phyloP scores from a whole-genome alignment of 2,888 invertebrate genomes.

The Noctua comes region DNA sequence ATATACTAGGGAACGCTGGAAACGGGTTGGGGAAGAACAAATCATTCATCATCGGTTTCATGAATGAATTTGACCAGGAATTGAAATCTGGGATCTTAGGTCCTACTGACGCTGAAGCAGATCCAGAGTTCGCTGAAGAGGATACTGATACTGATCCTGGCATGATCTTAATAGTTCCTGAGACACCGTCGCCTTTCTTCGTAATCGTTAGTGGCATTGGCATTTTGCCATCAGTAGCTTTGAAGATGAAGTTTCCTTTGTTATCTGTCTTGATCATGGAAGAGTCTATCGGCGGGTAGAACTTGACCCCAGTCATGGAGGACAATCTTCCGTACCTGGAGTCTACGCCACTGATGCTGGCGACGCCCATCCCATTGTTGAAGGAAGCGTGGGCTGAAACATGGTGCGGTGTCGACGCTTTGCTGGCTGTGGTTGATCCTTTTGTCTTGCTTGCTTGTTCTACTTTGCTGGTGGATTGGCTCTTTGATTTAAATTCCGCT shows the following conservation, averaged over 20 bases:
- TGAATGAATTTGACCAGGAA: conserved; percentile 61
- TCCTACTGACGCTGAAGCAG: conserved; percentile 56
- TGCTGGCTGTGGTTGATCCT: conserved; percentile 15
- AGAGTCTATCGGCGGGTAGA: conserved; percentile 70
- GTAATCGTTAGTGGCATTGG: conserved; percentile 71
- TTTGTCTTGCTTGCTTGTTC: conserved; percentile 42
- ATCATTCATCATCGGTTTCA: conserved; percentile 62
- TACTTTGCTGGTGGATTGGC: conserved; percentile 36
- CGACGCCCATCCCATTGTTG: conserved; percentile 73
- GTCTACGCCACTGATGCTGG: conserved; percentile 77
- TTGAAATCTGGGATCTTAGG: conserved; percentile 47
- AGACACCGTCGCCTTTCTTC: conserved; percentile 73
- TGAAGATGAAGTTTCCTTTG: conserved; percentile 61
- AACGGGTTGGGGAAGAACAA: conserved; percentile 64
- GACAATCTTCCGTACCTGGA: conserved; percentile 79
- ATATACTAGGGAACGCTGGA: conserved; percentile 66
- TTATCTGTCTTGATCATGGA: conserved; percentile 61
- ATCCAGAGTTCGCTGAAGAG: conserved; percentile 73
- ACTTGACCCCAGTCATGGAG: conserved; percentile 76
- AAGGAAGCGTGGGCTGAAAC: conserved; percentile 42
- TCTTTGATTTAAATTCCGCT: conserved; percentile 55
- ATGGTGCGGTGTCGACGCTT: conserved; percentile 29
- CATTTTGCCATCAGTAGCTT: conserved; percentile 59
- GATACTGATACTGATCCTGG: conserved; percentile 79
- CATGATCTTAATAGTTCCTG: conserved; percentile 75